Evolutionary conservation across 2,113 vertebrate genomes (phyloP).

Genomic region (Alethe castanea): DNA sequence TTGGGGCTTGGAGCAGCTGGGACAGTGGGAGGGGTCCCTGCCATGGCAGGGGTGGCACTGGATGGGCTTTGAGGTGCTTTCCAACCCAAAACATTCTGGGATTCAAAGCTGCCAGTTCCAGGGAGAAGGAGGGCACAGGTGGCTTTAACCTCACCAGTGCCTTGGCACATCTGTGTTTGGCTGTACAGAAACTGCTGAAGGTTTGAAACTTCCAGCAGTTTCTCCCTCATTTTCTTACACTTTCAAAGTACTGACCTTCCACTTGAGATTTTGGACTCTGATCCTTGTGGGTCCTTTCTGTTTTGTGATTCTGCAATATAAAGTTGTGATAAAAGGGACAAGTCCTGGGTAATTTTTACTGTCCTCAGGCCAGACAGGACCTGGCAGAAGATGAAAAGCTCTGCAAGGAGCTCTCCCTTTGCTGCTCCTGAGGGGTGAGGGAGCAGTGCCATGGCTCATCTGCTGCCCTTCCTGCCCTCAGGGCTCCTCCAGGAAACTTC

Average conservation of each 20-base stretch:
- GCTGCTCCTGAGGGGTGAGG: background rate
- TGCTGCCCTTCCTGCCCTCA: background rate
- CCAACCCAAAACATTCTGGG: background rate
- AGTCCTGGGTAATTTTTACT: background rate
- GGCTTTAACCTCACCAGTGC: background rate
- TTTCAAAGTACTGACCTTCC: background rate
- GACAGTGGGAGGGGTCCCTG: background rate
- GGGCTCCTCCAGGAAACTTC: background rate
- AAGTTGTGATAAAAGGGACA: background rate
- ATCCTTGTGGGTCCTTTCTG: background rate
- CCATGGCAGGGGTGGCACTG: background rate
- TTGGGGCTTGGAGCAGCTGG: too few species aligned
- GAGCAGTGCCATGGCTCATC: background rate
- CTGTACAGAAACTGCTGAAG: background rate
- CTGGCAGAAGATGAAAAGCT: conserved; percentile 7
- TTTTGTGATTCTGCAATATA: background rate
- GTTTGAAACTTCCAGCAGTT: background rate
- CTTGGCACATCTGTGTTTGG: accelerated
- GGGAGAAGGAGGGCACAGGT: background rate
- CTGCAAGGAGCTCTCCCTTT: background rate
- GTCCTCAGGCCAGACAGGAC: background rate
- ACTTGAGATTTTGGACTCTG: background rate
- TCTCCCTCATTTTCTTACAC: background rate
- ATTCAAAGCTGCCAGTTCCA: background rate
- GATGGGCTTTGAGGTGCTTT: accelerated